phyloP scores from a whole-genome alignment of 2,113 vertebrate genomes.

The Pantherophis guttatus region DNA sequence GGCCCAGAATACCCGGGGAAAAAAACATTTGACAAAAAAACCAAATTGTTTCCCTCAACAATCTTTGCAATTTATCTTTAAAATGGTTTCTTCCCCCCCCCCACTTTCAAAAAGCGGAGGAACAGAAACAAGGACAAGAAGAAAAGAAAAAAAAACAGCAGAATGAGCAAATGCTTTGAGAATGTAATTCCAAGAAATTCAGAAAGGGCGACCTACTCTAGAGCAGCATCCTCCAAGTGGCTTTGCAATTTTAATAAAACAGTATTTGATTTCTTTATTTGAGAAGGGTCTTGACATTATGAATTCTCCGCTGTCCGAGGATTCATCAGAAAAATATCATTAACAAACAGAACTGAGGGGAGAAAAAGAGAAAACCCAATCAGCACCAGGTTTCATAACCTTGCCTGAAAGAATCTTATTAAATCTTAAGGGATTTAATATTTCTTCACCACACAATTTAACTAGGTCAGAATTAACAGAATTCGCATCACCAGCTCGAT shows the following conservation, averaged over 20 bases:
- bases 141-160: no score
- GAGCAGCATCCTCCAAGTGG: background rate
- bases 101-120: rapidly evolving
- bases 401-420: background rate
- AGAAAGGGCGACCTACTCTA: constrained; percentile 4
- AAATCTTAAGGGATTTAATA: background rate
- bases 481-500: background rate
- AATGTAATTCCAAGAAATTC: background rate
- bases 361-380: background rate
- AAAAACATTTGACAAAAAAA: background rate
- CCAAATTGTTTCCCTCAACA: background rate
- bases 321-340: background rate
- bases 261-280: constrained; percentile 24
- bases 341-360: background rate
- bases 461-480: background rate
- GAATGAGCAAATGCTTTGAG: background rate
- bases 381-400: background rate
- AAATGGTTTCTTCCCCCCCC: background rate
- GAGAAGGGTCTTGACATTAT: constrained; percentile 1
- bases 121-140: background rate
- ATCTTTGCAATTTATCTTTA: background rate
- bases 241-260: background rate
- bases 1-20: background rate
- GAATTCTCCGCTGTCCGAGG: background rate
- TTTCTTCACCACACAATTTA: background rate